Evolutionary conservation across 2,113 vertebrate genomes (phyloP).

Genomic region (Morone chrysops): DNA sequence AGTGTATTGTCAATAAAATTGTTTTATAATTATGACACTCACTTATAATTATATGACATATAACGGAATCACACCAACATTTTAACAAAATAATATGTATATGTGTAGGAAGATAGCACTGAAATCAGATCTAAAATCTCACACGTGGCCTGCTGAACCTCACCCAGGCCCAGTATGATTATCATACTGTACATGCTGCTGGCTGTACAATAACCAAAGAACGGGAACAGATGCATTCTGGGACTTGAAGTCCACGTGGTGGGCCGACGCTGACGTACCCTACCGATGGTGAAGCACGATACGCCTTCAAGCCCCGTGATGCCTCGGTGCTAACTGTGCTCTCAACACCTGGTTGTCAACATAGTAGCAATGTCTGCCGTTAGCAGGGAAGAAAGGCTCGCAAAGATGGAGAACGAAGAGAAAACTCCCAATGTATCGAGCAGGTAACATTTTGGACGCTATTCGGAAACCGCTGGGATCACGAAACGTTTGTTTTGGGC

Average conservation of each 20-base stretch:
- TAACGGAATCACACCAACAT: too few species aligned
- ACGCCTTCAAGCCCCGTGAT: slow-evolving; percentile 76
- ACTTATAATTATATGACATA: too few species aligned
- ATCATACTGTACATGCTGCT: slow-evolving; percentile 20
- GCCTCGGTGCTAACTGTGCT: slow-evolving; percentile 21
- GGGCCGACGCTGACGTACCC: accelerated
- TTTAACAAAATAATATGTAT: neutral
- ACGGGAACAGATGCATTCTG: slow-evolving; percentile 53
- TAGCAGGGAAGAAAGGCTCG: slow-evolving; percentile 69
- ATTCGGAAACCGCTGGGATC: neutral
- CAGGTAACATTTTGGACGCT: slow-evolving; percentile 67
- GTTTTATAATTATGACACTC: neutral
- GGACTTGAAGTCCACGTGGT: slow-evolving; percentile 63
- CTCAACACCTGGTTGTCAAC: slow-evolving; percentile 79
- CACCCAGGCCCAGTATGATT: neutral
- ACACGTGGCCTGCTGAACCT: slow-evolving; percentile 49
- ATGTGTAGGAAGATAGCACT: neutral
- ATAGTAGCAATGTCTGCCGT: slow-evolving; percentile 73
- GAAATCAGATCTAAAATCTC: neutral
- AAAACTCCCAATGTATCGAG: slow-evolving; percentile 71
- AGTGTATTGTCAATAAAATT: neutral
- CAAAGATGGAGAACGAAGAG: slow-evolving; percentile 83
- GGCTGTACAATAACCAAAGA: neutral
- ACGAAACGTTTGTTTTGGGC: neutral
- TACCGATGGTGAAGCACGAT: accelerated